Base-by-base conservation (phyloP, 2,113 vertebrate species). In the Pongo abelii region DNA sequence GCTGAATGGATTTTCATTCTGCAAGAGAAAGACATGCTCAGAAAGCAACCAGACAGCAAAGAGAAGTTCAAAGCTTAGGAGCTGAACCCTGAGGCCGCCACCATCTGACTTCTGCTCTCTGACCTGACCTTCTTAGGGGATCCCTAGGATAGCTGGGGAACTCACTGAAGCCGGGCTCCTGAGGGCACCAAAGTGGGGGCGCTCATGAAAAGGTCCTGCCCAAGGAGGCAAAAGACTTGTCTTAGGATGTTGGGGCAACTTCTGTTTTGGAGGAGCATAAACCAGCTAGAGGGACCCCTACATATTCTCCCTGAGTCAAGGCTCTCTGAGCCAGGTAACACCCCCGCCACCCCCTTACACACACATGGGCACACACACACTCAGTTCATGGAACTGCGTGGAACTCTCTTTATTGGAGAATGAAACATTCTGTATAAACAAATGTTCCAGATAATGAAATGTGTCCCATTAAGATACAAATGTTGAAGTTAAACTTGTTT, bases 1-100 rank as follows among this genome's bases (percentile, higher is more conserved):
- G 69, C 61, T 22, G 38, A 57, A 22, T 55, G 46, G 32, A 2
- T 30, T 78, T 97, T 96, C 52, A n/a, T 18, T 91, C 97, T 96
- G 95, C 22, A 95, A 97, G 64, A 96, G 64, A 96, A 92, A 92
- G 40, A 30, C 0, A 0, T 6, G 23, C 27, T 97, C 75, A 97
- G 89, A 91, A 91, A 83, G 25, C 52, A 87, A 22, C 9, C 3
- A 18, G 46, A 18, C 50, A 70, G 16, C 55, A 70, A 55, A 40
- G 35, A 25, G 50, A 38, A 16, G 43, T 46, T 57, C 17, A 23
- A 48, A 46, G 81, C 11, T 64, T 16, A 57, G 78, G 72, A 48
- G 70, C 50, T 46, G 12, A 2, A 9, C 17, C 43, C 30, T 13
- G 14, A 69, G 1, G 35, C 30, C 1, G 12, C 43, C 32, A 46